phyloP scores from a whole-genome alignment of 2,113 vertebrate genomes.

The Microcebus lehilahytsara region DNA sequence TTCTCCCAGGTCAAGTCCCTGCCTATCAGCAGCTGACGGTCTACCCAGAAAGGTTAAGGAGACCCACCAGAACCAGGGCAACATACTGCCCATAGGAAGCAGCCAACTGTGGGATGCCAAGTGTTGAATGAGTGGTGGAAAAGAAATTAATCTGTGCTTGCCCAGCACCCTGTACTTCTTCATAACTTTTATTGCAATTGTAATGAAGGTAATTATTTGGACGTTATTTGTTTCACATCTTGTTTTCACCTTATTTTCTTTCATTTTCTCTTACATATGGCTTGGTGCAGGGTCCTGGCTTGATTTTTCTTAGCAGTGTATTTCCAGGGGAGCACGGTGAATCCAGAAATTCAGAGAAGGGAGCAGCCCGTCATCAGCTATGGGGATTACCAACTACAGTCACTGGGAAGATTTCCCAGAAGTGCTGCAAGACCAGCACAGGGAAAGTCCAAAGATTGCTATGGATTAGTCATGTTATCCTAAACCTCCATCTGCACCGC shows the following conservation, averaged over 20 bases:
- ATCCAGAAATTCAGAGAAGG: background rate
- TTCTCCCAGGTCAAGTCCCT: background rate
- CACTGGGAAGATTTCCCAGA: background rate
- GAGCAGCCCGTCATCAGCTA: fast-evolving
- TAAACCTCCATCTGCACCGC: background rate
- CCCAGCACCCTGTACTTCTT: background rate
- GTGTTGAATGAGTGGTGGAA: no score
- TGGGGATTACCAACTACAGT: fast-evolving
- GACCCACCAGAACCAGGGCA: background rate
- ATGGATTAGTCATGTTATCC: background rate
- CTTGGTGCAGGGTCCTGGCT: background rate
- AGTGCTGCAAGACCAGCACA: background rate
- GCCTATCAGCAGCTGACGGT: background rate
- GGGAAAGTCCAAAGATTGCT: background rate
- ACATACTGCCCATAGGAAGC: background rate
- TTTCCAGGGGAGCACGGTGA: background rate
- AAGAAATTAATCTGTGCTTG: background rate
- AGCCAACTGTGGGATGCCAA: background rate
- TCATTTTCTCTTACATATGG: background rate
- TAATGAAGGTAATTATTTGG: background rate
- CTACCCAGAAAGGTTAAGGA: background rate
- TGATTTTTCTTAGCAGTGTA: background rate
- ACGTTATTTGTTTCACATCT: background rate
- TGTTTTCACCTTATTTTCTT: background rate
- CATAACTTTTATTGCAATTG: background rate